These are phyloP conservation scores for Tigriopus californicus DNA, from an alignment of 2,888 invertebrate genomes.

Conservation along the genomic window DNA sequence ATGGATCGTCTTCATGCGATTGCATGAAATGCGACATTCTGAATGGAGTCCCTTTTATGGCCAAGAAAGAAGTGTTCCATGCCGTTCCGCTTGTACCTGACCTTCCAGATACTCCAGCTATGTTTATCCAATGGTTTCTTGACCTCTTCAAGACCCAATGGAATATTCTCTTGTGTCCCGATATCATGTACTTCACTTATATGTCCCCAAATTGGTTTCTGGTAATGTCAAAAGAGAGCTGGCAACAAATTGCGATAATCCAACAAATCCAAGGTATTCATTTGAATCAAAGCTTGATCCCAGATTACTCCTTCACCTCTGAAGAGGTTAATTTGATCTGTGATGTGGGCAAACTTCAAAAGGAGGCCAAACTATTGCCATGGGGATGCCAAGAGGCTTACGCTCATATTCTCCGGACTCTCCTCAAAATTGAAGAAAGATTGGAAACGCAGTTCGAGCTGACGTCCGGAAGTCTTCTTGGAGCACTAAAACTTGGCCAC, in stretches of 20 bases:
- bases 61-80: neutral
- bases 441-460: constrained; percentile 23
- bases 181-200: neutral
- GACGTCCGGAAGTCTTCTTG: constrained; percentile 24
- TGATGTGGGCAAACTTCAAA: neutral
- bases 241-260: neutral
- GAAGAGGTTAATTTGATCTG: neutral
- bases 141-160: neutral
- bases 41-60: neutral
- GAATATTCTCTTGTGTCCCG: neutral
- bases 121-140: neutral
- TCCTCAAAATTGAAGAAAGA: constrained; percentile 21
- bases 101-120: neutral
- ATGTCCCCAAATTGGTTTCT: neutral
- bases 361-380: constrained; percentile 19
- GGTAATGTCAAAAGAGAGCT: neutral
- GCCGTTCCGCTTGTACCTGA: too few species aligned
- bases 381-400: constrained; percentile 23
- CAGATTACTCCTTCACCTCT: neutral
- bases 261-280: neutral
- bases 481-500: constrained; percentile 25
- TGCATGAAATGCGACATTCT: constrained; percentile 5
- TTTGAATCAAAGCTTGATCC: neutral
- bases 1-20: neutral
- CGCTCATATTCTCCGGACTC: constrained; percentile 20